These are phyloP conservation scores for Nephila pilipes DNA, from an alignment of 1,140 invertebrate genomes.

Conservation along the genomic window DNA sequence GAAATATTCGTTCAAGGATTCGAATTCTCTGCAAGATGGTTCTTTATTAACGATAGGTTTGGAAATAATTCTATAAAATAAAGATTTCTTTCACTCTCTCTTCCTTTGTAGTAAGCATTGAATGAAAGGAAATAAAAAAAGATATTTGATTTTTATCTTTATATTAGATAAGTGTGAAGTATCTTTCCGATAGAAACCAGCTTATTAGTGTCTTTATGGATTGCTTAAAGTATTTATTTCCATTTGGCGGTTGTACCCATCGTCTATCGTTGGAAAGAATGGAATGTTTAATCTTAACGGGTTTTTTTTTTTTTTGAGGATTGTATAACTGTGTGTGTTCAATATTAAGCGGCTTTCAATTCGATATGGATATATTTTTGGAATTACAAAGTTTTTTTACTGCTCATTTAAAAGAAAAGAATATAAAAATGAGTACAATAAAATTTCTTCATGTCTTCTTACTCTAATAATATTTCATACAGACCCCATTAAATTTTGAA, in stretches of 20 bases:
- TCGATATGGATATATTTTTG: too few species aligned
- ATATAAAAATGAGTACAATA: too few species aligned
- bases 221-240: not conserved
- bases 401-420: too few species aligned
- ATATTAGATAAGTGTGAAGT: not conserved
- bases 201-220: not conserved
- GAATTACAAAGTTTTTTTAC: too few species aligned
- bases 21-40: not conserved
- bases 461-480: too few species aligned
- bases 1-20: slow-evolving; percentile 24
- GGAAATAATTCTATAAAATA: not conserved
- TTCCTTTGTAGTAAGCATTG: not conserved
- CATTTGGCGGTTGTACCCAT: not conserved
- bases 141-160: not conserved
- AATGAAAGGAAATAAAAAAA: not conserved
- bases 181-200: not conserved
- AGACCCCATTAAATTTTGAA: too few species aligned
- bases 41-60: slow-evolving; percentile 11
- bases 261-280: too few species aligned
- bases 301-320: too few species aligned
- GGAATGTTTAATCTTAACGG: too few species aligned
- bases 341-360: too few species aligned
- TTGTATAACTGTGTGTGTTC: too few species aligned
- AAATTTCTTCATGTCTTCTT: too few species aligned
- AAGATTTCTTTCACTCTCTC: not conserved